These are phyloP conservation scores for Temnothorax longispinosus DNA, from an alignment of 1,140 invertebrate genomes.

Conservation along the genomic window DNA sequence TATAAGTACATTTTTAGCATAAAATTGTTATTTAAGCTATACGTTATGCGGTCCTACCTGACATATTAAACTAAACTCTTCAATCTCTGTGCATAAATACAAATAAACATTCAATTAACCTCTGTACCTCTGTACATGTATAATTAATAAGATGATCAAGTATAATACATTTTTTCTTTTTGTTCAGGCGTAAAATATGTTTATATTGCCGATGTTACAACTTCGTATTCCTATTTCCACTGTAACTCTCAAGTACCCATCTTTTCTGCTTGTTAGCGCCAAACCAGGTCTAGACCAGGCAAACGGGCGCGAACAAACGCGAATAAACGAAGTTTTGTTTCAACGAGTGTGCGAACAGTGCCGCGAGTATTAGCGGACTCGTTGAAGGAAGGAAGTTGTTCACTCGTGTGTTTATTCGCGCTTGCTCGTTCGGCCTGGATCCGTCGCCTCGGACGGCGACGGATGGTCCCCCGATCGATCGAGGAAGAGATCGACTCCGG, in stretches of 20 bases:
- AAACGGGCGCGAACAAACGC: background rate
- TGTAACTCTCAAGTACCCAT: background rate
- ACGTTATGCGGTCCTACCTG: background rate
- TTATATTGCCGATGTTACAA: background rate
- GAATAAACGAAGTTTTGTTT: background rate
- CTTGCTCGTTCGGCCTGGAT: background rate
- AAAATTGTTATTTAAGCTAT: slow-evolving; percentile 3
- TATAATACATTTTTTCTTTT: background rate
- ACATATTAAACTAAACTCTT: background rate
- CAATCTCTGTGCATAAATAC: background rate
- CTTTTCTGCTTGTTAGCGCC: background rate
- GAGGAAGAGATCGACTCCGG: slow-evolving; percentile 20
- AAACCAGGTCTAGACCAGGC: background rate
- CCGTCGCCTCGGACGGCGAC: background rate
- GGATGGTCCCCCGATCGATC: slow-evolving; percentile 2
- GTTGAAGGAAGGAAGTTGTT: background rate
- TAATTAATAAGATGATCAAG: background rate
- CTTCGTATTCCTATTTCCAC: background rate
- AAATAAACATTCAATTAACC: background rate
- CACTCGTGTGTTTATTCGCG: background rate
- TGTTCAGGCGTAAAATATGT: background rate
- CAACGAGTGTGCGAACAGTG: background rate
- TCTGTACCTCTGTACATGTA: background rate
- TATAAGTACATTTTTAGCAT: background rate
- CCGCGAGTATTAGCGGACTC: background rate